Evolutionary conservation across 2,113 vertebrate species (phyloP).

Genomic region (Acrocephalus kingi): DNA sequence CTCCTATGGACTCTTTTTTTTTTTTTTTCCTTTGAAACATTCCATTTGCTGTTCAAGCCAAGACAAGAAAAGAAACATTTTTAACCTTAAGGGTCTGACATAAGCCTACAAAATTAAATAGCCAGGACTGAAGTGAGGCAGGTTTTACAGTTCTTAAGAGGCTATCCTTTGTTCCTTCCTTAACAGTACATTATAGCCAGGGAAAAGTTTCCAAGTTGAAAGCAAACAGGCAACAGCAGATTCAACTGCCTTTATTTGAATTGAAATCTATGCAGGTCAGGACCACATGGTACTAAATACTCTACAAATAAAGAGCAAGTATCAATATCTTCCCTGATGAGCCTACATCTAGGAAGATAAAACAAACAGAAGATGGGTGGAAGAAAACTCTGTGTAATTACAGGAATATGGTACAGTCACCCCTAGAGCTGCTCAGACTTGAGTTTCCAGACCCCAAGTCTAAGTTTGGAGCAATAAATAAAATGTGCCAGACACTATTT

Average conservation of each 20-base stretch:
- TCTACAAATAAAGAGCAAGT: constrained; percentile 1
- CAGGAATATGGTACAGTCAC: background rate
- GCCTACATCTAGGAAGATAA: background rate
- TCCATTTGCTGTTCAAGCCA: constrained; percentile 35
- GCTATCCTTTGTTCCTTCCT: background rate
- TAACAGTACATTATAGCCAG: background rate
- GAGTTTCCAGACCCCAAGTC: background rate
- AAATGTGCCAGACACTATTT: background rate
- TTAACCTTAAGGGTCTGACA: constrained; percentile 17
- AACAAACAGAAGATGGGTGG: background rate
- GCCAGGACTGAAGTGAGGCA: background rate
- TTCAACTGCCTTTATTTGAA: background rate
- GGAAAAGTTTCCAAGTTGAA: background rate
- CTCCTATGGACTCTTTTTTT: background rate
- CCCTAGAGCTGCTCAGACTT: background rate
- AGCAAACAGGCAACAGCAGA: background rate
- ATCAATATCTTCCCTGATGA: background rate
- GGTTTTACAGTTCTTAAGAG: constrained; percentile 29
- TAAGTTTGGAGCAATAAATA: background rate
- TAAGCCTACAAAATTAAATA: constrained; percentile 47
- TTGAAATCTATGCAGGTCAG: background rate
- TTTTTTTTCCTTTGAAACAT: background rate
- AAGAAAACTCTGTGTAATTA: background rate
- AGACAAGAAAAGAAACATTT: constrained; percentile 49
- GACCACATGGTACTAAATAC: background rate